A percentile compares a stretch with the other conserved stretches of the same genome.
Evolutionary conservation across 23 tunicate species (phyloP).

Genomic region (Phallusia fumigata): DNA sequence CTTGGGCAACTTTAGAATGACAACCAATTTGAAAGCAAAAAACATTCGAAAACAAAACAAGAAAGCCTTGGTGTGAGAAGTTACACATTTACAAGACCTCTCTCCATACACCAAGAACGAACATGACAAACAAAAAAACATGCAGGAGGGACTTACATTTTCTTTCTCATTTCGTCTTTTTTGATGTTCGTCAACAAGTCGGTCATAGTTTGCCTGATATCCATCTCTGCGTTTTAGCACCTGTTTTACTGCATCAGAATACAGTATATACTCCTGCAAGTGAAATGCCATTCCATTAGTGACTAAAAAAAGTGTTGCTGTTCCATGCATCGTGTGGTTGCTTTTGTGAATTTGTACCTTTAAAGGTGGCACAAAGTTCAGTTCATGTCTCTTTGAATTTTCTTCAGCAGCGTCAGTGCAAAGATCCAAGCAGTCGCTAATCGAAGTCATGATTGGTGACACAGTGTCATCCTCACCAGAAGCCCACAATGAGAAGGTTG

Average conservation of each 20-base stretch:
- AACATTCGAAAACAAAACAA: no score
- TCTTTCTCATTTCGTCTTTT: constrained; percentile 64
- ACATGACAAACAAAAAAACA: background rate
- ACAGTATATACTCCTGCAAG: constrained; percentile 67
- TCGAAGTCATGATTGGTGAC: constrained; percentile 66
- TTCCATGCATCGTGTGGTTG: no score
- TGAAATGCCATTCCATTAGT: background rate
- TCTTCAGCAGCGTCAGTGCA: constrained; percentile 58
- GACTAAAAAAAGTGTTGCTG: no score
- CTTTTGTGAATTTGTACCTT: constrained; percentile 25
- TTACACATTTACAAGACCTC: no score
- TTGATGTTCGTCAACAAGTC: constrained; percentile 47
- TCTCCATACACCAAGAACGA: background rate
- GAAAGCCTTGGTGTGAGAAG: no score
- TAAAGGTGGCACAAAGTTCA: constrained; percentile 52
- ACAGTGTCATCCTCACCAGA: constrained; percentile 51
- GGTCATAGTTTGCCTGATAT: constrained; percentile 53
- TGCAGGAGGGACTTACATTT: constrained; percentile 31
- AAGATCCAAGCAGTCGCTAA: constrained; percentile 39
- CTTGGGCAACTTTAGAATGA: constrained; percentile 31
- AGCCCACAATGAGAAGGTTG: constrained; percentile 80
- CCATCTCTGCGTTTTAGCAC: constrained; percentile 63
- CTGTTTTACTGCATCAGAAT: constrained; percentile 68
- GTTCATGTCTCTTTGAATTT: constrained; percentile 43
- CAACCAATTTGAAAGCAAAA: background rate